A percentile compares a stretch with the other conserved stretches of the same genome.
phyloP scores from a whole-genome alignment of 2,113 vertebrate genomes.

The Penelope pileata region DNA sequence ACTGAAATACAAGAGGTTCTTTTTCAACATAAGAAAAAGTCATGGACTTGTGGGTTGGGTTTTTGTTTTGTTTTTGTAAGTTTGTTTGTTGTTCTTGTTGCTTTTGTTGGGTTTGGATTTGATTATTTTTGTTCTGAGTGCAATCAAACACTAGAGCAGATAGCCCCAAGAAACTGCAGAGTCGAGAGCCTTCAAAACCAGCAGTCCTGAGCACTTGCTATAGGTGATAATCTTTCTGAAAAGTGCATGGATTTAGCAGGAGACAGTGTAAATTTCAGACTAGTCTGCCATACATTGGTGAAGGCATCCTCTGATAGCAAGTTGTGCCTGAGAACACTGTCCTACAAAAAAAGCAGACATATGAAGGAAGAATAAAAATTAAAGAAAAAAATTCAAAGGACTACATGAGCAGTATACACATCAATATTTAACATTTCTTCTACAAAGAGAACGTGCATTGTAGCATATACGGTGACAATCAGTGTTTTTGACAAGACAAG shows the following conservation, averaged over 20 bases:
- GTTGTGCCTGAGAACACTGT: background rate
- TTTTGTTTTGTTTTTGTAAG: background rate
- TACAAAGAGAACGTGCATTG: accelerated
- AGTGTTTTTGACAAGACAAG: background rate
- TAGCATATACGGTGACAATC: background rate
- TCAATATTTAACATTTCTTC: background rate
- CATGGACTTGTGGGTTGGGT: background rate
- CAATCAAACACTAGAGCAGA: background rate
- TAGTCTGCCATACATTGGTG: background rate
- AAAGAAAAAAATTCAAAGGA: background rate
- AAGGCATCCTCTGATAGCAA: background rate
- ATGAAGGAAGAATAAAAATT: background rate
- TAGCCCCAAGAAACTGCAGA: accelerated
- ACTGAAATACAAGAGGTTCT: background rate
- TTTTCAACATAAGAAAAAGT: background rate
- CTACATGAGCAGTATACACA: background rate
- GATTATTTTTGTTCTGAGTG: background rate
- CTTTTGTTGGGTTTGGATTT: background rate
- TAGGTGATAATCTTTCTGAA: background rate
- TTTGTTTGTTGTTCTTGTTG: background rate
- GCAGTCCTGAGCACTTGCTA: accelerated
- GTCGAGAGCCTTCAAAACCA: background rate
- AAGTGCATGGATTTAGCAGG: background rate
- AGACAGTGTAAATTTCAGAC: background rate
- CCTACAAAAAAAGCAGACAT: background rate